Conservation (phyloP, 1,140 invertebrate species). For the Antheraea mylitta region DNA sequence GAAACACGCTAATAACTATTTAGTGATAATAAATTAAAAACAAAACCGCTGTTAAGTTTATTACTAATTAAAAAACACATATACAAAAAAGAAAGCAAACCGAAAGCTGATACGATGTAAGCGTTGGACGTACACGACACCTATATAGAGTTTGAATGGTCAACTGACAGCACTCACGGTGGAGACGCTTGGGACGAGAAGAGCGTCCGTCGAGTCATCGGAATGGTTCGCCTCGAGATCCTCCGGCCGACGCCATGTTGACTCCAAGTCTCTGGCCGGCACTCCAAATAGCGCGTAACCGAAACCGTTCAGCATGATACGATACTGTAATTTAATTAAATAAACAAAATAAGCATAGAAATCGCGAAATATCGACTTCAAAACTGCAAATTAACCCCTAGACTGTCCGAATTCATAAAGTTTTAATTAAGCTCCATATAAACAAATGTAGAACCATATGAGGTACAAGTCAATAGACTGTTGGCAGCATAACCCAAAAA, state of each 20-base stretch:
- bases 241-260: constrained; percentile 84
- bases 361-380: too few relatives aligned
- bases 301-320: constrained; percentile 87
- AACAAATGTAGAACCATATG: too few relatives aligned
- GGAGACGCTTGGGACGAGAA: constrained; percentile 68
- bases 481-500: too few relatives aligned
- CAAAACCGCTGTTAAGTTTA: too few relatives aligned
- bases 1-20: too few relatives aligned
- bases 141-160: constrained; percentile 30
- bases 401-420: too few relatives aligned
- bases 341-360: not conserved
- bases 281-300: constrained; percentile 88
- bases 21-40: too few relatives aligned
- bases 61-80: too few relatives aligned
- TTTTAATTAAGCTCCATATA: too few relatives aligned
- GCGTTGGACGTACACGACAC: constrained; percentile 28
- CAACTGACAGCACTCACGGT: constrained; percentile 77
- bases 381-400: too few relatives aligned
- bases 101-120: not conserved
- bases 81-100: not conserved
- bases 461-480: too few relatives aligned
- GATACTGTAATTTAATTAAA: constrained; percentile 80
- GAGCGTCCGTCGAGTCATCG: constrained; percentile 67
- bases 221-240: constrained; percentile 79
- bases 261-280: constrained; percentile 84